A percentile compares a stretch with the other conserved stretches of the same genome.
Evolutionary conservation across 2,113 vertebrate species (phyloP).

Genomic region (Callopanchax toddi): DNA sequence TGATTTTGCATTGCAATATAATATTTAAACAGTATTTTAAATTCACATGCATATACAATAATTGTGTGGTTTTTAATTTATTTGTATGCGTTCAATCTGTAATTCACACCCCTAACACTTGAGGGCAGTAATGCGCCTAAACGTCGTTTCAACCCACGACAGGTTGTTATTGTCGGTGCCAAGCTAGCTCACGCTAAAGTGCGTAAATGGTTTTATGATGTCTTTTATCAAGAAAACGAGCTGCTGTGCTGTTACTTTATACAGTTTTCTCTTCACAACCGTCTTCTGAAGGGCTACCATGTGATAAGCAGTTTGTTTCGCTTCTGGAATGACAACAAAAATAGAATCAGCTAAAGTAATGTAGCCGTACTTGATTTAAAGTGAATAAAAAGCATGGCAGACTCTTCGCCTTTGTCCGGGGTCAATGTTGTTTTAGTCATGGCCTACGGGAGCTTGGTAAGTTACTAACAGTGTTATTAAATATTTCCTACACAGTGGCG

Average conservation of each 20-base stretch:
- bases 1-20: too few relatives aligned
- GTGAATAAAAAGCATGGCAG: slow-evolving; percentile 59
- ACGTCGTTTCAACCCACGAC: neutral
- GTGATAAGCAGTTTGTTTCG: neutral
- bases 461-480: slow-evolving; percentile 28
- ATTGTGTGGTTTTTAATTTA: too few relatives aligned
- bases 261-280: neutral
- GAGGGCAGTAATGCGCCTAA: neutral
- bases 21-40: too few relatives aligned
- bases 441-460: slow-evolving; percentile 96
- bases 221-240: neutral
- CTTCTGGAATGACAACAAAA: neutral
- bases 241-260: neutral
- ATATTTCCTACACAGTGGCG: neutral
- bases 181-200: slow-evolving; percentile 21
- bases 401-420: slow-evolving; percentile 82
- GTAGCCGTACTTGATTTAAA: neutral
- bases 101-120: neutral
- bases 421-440: slow-evolving; percentile 95
- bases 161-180: neutral
- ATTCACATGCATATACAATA: too few relatives aligned
- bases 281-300: neutral
- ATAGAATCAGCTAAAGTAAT: slow-evolving; percentile 33
- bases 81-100: too few relatives aligned
- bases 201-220: slow-evolving; percentile 10